phyloP scores from a whole-genome alignment of 2,113 vertebrate species.

The Grus americana region DNA sequence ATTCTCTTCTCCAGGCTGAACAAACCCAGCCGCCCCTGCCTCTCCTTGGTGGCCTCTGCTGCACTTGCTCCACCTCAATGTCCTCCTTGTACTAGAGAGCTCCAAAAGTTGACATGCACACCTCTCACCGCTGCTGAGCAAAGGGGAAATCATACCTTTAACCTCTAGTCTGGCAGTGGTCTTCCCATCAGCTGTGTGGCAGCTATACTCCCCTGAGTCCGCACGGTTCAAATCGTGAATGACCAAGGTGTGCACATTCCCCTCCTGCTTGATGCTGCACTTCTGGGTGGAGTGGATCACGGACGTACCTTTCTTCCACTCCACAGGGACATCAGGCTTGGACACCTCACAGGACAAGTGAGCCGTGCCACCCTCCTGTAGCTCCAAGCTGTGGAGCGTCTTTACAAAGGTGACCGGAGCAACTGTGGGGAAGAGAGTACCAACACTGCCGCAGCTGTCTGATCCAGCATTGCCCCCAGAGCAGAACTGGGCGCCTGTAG shows the following conservation, averaged over 20 bases:
- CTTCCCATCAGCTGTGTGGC: slow-evolving; percentile 74
- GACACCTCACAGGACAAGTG: slow-evolving; percentile 81
- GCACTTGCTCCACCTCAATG: background rate
- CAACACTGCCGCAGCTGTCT: background rate
- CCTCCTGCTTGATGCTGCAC: slow-evolving; percentile 76
- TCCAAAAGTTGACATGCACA: accelerated
- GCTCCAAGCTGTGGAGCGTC: slow-evolving; percentile 16
- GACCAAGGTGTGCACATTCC: slow-evolving; percentile 70
- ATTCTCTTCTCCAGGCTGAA: background rate
- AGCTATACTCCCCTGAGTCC: slow-evolving; percentile 85
- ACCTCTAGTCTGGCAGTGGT: slow-evolving; percentile 79
- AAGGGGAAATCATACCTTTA: slow-evolving; percentile 77
- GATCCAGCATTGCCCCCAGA: background rate
- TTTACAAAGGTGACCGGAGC: slow-evolving; percentile 33
- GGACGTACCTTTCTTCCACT: slow-evolving; percentile 78
- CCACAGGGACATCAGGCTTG: slow-evolving; percentile 67
- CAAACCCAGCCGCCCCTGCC: background rate
- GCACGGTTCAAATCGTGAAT: slow-evolving; percentile 67
- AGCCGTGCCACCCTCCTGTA: slow-evolving; percentile 77
- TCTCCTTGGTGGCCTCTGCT: background rate
- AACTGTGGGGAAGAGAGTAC: slow-evolving; percentile 14
- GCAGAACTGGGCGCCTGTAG: background rate
- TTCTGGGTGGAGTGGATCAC: slow-evolving; percentile 77
- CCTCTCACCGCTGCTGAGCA: background rate
- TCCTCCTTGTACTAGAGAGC: accelerated